Percentiles rank a stretch among this genome's conserved stretches.
These are phyloP conservation scores for Budorcas taxicolor DNA, from an alignment of 2,113 vertebrate genomes.

Conservation along the genomic window DNA sequence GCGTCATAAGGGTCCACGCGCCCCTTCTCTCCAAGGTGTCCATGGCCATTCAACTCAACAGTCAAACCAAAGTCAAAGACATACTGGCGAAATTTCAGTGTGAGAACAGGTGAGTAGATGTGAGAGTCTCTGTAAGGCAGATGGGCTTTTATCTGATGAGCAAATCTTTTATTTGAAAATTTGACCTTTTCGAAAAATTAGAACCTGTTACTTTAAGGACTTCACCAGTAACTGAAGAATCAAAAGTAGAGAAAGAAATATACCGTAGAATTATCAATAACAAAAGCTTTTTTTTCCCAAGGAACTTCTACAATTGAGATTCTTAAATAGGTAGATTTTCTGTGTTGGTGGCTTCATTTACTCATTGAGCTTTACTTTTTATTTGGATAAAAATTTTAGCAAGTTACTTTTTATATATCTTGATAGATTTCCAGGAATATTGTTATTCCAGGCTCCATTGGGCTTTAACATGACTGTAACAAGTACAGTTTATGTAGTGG, in stretches of 20 bases:
- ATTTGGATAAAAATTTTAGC: not conserved
- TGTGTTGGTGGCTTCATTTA: not conserved
- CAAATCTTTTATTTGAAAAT: not conserved
- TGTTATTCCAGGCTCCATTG: not conserved
- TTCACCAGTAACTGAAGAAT: not conserved
- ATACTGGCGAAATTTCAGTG: slow-evolving; percentile 89
- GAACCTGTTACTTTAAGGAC: not conserved
- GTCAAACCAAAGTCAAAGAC: slow-evolving; percentile 89
- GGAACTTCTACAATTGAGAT: not conserved
- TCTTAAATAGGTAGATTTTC: not conserved
- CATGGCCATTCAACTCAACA: slow-evolving; percentile 94
- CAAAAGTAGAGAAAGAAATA: not conserved
- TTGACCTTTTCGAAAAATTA: not conserved
- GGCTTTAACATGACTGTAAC: not conserved
- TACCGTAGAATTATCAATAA: not conserved
- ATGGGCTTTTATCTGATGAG: not conserved
- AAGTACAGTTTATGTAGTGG: not conserved
- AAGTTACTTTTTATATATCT: not conserved
- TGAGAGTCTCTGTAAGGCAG: no score
- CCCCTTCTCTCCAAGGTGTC: slow-evolving; percentile 94
- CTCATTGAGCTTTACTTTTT: not conserved
- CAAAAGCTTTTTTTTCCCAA: not conserved
- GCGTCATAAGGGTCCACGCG: slow-evolving; percentile 94
- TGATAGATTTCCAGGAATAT: not conserved
- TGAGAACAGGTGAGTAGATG: slow-evolving; percentile 85